Evolutionary conservation across 1,140 invertebrate genomes (phyloP).

Genomic region (Pollicipes pollicipes): DNA sequence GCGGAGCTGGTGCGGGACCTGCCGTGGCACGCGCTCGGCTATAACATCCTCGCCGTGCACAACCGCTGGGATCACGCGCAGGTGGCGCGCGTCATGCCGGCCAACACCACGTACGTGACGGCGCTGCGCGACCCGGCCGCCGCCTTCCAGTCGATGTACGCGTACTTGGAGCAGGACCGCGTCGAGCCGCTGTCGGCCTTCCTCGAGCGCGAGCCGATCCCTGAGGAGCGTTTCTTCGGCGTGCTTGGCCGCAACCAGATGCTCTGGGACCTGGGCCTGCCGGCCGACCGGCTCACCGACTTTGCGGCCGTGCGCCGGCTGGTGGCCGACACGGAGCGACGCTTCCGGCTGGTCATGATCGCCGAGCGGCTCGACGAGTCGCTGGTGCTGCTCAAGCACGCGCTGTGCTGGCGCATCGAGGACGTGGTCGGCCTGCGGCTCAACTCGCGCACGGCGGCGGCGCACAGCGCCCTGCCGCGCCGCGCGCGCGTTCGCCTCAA

Average conservation of each 20-base stretch:
- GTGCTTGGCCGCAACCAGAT: conserved; percentile 22
- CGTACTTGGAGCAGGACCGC: conserved; percentile 12
- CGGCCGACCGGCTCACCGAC: conserved; percentile 15
- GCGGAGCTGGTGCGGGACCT: conserved; percentile 5
- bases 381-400: conserved; percentile 29
- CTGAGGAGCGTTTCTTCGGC: background rate
- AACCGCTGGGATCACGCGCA: conserved; percentile 14
- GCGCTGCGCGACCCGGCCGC: conserved; percentile 12
- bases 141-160: conserved; percentile 14
- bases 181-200: conserved; percentile 11
- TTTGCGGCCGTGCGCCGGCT: conserved; percentile 9
- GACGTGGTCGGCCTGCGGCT: conserved; percentile 28
- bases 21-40: conserved; percentile 9
- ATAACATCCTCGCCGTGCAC: conserved; percentile 16
- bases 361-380: conserved; percentile 36
- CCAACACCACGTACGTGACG: conserved; percentile 15
- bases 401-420: conserved; percentile 32
- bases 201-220: conserved; percentile 4
- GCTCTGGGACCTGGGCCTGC: conserved; percentile 22
- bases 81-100: conserved; percentile 13
- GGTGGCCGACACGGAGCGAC: conserved; percentile 23
- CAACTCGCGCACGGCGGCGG: conserved; percentile 21
- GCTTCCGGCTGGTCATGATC: conserved; percentile 35
- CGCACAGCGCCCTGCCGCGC: background rate
- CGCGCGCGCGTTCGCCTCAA: background rate